Evolutionary conservation across 2,888 invertebrate genomes (phyloP).

Genomic region (Platynereis dumerilii): DNA sequence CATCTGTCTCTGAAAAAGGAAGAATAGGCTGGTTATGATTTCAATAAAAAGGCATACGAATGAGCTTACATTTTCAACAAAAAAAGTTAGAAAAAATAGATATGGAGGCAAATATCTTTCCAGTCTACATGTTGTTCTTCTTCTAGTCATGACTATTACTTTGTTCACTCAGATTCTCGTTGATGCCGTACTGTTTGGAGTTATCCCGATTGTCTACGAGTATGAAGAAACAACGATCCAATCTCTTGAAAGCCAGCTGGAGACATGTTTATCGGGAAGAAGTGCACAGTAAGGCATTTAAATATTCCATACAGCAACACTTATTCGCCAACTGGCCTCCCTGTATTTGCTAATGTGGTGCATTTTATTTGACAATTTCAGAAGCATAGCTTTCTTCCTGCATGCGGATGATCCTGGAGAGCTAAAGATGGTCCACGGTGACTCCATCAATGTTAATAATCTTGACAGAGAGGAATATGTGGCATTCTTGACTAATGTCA

Average conservation of each 20-base stretch:
- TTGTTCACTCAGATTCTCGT: conserved; percentile 47
- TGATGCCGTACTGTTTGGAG: conserved; percentile 59
- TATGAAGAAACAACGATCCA: conserved; percentile 59
- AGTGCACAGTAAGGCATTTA: conserved; percentile 53
- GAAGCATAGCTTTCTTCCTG: conserved; percentile 59
- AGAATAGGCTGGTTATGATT: background rate
- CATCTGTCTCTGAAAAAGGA: background rate
- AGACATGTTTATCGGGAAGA: conserved; percentile 51
- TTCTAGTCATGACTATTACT: too few species aligned
- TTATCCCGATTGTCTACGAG: conserved; percentile 60
- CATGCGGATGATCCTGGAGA: conserved; percentile 53
- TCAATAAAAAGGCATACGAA: too few species aligned
- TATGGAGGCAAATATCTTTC: too few species aligned
- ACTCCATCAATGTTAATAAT: conserved; percentile 48
- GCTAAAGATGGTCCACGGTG: conserved; percentile 51
- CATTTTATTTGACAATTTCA: conserved; percentile 30
- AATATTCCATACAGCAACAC: too few species aligned
- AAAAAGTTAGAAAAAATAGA: too few species aligned
- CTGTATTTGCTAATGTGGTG: background rate
- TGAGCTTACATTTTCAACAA: too few species aligned
- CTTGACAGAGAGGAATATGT: conserved; percentile 46
- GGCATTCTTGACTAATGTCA: conserved; percentile 54
- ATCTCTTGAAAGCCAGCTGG: conserved; percentile 48
- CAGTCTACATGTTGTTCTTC: too few species aligned
- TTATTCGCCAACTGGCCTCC: too few species aligned